Evolutionary conservation across 2,888 invertebrate genomes (phyloP).

Genomic region (Rotaria sp.): DNA sequence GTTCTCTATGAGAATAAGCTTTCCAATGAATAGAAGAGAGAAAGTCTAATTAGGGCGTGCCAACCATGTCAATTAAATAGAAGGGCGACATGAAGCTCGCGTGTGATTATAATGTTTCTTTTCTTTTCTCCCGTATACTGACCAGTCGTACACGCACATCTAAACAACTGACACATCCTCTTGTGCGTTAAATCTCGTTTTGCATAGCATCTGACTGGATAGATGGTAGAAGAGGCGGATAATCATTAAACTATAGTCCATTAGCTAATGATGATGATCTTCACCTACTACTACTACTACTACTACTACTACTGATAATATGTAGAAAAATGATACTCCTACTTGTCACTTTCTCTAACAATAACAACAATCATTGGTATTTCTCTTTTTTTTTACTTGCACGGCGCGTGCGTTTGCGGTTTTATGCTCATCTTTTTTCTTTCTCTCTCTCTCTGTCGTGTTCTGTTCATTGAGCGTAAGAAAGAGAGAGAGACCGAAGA

Average conservation of each 20-base stretch:
- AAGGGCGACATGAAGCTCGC: slow-evolving; percentile 11
- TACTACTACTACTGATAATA: neutral
- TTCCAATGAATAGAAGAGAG: neutral
- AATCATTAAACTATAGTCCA: neutral
- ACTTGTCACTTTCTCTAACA: slow-evolving; percentile 12
- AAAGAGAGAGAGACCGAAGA: neutral
- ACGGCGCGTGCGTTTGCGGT: neutral
- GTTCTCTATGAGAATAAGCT: neutral
- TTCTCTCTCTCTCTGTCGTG: neutral
- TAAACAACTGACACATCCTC: neutral
- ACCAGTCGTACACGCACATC: slow-evolving; percentile 8
- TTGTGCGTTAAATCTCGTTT: neutral
- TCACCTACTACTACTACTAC: neutral
- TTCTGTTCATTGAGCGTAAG: neutral
- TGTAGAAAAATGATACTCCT: slow-evolving; percentile 3
- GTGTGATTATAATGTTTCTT: slow-evolving; percentile 15
- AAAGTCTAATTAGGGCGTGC: slow-evolving; percentile 24
- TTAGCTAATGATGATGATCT: slow-evolving; percentile 17
- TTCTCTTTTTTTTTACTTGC: neutral
- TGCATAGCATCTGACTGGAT: neutral
- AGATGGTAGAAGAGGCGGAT: neutral
- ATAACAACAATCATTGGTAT: neutral
- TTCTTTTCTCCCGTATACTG: neutral
- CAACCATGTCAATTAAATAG: slow-evolving; percentile 20
- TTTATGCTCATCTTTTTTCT: neutral